Evolutionary conservation across 2,113 vertebrate species (phyloP).

Genomic region (Conger conger): DNA sequence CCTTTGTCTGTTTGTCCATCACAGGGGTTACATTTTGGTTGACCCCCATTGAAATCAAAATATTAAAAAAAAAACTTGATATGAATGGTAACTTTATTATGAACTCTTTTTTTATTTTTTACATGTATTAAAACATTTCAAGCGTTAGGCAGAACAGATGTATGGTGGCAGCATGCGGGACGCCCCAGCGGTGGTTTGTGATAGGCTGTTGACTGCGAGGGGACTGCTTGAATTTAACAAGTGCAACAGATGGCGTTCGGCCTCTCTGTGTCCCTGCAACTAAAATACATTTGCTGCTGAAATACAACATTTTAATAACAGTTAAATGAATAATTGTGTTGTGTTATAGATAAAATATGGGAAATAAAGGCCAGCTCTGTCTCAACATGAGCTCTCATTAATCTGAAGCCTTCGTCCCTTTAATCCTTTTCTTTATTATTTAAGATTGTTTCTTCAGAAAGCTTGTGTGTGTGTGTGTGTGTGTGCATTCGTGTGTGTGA

Average conservation of each 20-base stretch:
- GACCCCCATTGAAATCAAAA: background rate
- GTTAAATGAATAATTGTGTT: background rate
- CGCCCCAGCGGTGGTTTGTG: no score
- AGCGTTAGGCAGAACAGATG: constrained; percentile 34
- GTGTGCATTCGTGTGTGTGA: no score
- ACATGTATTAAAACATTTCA: constrained; percentile 18
- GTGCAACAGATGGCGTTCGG: constrained; percentile 45
- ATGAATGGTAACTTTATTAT: constrained; percentile 5
- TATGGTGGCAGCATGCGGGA: background rate
- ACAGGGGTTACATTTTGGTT: constrained; percentile 22
- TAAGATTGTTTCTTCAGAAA: constrained; percentile 32
- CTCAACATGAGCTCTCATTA: background rate
- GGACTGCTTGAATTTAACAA: constrained; percentile 12
- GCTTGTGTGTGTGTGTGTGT: constrained; percentile 36
- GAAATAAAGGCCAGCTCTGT: background rate
- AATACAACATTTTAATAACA: constrained; percentile 6
- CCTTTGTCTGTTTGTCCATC: constrained; percentile 17
- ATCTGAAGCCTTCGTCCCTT: background rate
- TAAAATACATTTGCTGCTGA: constrained; percentile 14
- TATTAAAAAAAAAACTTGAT: constrained; percentile 2
- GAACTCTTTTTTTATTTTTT: constrained; percentile 1
- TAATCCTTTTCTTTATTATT: constrained; percentile 22
- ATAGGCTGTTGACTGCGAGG: background rate
- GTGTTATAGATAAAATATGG: background rate
- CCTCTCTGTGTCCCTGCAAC: constrained; percentile 43